Evolutionary conservation across 2,888 invertebrate species (phyloP), one percentile per base, ranked within the genome.

Genomic region (Xestia sexstrigata): DNA sequence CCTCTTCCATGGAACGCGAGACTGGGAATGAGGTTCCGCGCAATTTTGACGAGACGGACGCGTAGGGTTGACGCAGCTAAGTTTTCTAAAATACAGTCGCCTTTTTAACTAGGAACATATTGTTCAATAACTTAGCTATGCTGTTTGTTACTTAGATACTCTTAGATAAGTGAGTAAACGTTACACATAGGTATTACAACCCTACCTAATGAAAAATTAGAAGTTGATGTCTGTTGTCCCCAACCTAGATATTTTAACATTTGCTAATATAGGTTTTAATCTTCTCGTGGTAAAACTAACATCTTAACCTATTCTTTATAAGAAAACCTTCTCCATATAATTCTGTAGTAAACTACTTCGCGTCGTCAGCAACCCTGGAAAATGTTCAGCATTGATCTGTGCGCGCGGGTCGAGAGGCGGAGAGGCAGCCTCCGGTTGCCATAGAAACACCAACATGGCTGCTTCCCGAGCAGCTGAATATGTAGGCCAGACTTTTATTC

Each of bases 311-410:
- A 65, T 15, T 15, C 2, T 63, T 39, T n/a, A 6, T 13, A n/a
- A 39, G n/a, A 42, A 65, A 65, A 42, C 4, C n/a, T n/a, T 1
- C n/a, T 49, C 5, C 20, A 23, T 23, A 35, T 73, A 9, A 11
- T 4, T 7, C 20, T 6, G 7, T 17, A 4, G n/a, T n/a, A 55
- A 55, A 20, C 8, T 23, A 23, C 6, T 30, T 39, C 26, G 2
- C 7, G n/a, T 11, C 9, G 9, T 83, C 47, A 92, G 23, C 93
- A 95, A 62, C 96, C 96, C 95, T 96, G 86, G 83, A 82, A 89
- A 90, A 92, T 92, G 91, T 89, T 84, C 87, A 90, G 85, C 95
- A 96, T 96, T 94, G 96, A 96, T 96, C 95, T 94, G 95, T 94
- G 93, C 93, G 95, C 95, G 94, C 94, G 93, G 93, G 91, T 91